Conservation (phyloP, 1,140 invertebrate genomes). For the Pseudomyrmex cubaensis region DNA sequence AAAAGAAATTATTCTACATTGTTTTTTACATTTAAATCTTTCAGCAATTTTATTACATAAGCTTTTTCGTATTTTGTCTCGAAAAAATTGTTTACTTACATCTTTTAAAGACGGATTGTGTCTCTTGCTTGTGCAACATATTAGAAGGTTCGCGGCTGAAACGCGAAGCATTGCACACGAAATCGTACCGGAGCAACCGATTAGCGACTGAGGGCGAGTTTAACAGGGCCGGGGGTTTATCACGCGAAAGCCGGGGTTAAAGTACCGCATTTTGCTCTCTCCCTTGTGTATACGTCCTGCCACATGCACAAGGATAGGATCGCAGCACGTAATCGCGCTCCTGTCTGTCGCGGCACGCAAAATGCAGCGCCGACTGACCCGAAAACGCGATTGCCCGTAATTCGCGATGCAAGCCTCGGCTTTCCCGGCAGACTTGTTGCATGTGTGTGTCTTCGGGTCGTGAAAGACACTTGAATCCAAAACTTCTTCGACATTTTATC, state of each 20-base stretch:
- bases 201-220: conserved; percentile 18
- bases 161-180: conserved; percentile 22
- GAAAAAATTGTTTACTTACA: no score
- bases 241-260: conserved; percentile 61
- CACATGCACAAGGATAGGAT: neutral
- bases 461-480: neutral
- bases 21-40: no score
- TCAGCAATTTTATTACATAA: no score
- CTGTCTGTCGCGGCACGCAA: conserved; percentile 47
- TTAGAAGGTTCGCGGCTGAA: conserved; percentile 2
- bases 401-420: conserved; percentile 29
- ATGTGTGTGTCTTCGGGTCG: neutral
- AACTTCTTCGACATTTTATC: neutral
- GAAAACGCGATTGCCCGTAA: conserved; percentile 27
- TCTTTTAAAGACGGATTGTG: neutral
- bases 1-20: neutral
- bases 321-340: conserved; percentile 36
- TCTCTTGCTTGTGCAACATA: neutral
- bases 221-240: conserved; percentile 49
- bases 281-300: neutral
- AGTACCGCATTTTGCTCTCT: conserved; percentile 8
- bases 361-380: conserved; percentile 38
- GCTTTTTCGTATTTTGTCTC: no score
- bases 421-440: conserved; percentile 36
- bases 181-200: conserved; percentile 31